These are phyloP conservation scores for Phoxinus phoxinus DNA, from an alignment of 2,113 vertebrate species.

Conservation along the genomic window DNA sequence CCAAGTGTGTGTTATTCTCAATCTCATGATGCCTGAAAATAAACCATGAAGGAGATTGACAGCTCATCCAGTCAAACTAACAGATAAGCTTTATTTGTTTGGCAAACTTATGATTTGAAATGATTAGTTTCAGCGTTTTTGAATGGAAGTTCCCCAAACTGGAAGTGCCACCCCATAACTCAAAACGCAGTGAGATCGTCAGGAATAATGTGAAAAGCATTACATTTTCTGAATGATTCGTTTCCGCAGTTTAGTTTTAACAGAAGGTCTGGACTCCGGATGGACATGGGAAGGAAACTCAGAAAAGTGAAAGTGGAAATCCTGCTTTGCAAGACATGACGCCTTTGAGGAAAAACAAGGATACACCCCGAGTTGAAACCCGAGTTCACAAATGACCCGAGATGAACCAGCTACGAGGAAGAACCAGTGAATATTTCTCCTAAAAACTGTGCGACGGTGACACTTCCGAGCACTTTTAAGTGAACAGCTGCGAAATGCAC, in stretches of 20 bases:
- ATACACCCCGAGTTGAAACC: not conserved
- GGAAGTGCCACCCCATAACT: too few relatives aligned
- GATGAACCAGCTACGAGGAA: not conserved
- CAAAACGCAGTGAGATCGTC: too few relatives aligned
- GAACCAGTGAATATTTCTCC: not conserved
- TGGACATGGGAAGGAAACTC: not conserved
- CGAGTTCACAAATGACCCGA: not conserved
- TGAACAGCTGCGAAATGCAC: not conserved
- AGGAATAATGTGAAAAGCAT: too few relatives aligned
- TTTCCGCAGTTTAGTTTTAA: not conserved
- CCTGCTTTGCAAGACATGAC: not conserved
- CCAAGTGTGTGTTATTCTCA: too few relatives aligned
- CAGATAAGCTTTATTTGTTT: too few relatives aligned
- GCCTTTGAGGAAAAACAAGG: not conserved
- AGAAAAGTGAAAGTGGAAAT: not conserved
- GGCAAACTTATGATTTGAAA: too few relatives aligned
- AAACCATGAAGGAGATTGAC: too few relatives aligned
- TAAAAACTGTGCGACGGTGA: not conserved
- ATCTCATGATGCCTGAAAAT: too few relatives aligned
- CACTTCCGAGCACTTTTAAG: not conserved
- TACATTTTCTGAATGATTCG: not conserved
- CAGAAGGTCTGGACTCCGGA: not conserved
- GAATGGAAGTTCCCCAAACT: too few relatives aligned
- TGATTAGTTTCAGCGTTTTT: too few relatives aligned
- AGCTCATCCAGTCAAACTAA: too few relatives aligned